These are phyloP conservation scores for Mellilla xanthometata DNA, from an alignment of 2,888 invertebrate species.

Conservation along the genomic window DNA sequence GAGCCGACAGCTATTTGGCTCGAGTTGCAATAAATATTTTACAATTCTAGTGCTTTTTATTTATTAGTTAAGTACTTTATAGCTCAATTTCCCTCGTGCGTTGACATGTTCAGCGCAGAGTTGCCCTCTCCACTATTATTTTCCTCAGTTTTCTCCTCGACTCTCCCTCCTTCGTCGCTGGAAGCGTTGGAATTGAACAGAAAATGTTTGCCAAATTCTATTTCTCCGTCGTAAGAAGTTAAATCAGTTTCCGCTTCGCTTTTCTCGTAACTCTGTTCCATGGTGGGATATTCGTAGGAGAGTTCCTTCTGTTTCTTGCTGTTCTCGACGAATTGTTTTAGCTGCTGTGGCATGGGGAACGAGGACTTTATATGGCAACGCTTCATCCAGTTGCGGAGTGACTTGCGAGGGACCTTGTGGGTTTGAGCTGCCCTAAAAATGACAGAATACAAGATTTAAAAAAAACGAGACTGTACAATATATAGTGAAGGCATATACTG, in stretches of 20 bases:
- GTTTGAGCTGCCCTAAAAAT: constrained; percentile 81
- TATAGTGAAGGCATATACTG: too few relatives aligned
- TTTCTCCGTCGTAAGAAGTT: constrained; percentile 45
- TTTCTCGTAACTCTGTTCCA: constrained; percentile 44
- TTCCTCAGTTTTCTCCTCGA: constrained; percentile 41
- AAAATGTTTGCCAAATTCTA: constrained; percentile 74
- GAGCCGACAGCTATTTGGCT: too few relatives aligned
- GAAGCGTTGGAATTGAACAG: constrained; percentile 52
- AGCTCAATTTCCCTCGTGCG: too few relatives aligned
- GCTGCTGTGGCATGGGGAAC: constrained; percentile 82
- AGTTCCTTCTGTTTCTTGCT: constrained; percentile 72
- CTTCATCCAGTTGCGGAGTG: constrained; percentile 85
- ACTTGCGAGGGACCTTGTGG: constrained; percentile 83
- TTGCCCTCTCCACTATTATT: constrained; percentile 40
- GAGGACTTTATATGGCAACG: constrained; percentile 83
- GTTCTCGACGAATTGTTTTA: constrained; percentile 81
- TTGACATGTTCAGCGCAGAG: constrained; percentile 62
- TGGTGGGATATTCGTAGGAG: constrained; percentile 42
- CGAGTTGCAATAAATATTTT: too few relatives aligned
- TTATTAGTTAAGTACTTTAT: too few relatives aligned
- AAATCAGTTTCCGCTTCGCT: constrained; percentile 47
- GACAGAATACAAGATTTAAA: too few relatives aligned
- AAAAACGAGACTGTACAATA: too few relatives aligned
- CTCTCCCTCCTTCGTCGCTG: constrained; percentile 55
- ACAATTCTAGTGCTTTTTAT: too few relatives aligned